These are phyloP conservation scores for Hipparchia sbordonii DNA, from an alignment of 2,888 invertebrate genomes.

Conservation along the genomic window DNA sequence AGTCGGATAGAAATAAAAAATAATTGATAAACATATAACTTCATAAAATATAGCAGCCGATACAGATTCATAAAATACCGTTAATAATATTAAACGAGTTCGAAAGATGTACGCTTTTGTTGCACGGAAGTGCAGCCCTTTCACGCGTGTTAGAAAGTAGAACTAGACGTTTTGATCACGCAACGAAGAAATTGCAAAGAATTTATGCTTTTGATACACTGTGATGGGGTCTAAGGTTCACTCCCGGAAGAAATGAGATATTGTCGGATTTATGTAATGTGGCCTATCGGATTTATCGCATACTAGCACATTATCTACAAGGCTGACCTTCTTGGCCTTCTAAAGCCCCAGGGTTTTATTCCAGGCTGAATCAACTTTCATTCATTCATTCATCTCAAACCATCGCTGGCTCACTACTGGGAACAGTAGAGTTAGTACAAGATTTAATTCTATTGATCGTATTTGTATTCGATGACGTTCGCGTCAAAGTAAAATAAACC, in stretches of 20 bases:
- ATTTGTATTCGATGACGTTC: too few species aligned
- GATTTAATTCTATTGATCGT: too few species aligned
- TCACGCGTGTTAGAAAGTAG: conserved; percentile 82
- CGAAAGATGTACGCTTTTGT: conserved; percentile 34
- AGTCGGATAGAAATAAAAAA: too few species aligned
- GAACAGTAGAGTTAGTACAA: too few species aligned
- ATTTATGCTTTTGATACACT: conserved; percentile 78
- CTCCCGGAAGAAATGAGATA: conserved; percentile 54
- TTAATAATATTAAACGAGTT: not conserved
- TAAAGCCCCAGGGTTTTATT: not conserved
- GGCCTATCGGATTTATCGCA: conserved; percentile 24
- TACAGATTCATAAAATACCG: not conserved
- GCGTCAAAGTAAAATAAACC: too few species aligned
- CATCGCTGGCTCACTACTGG: too few species aligned
- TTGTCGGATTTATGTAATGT: conserved; percentile 36
- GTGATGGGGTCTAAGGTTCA: conserved; percentile 65
- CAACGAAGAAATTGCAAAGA: conserved; percentile 81
- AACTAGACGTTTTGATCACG: conserved; percentile 72
- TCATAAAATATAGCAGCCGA: not conserved
- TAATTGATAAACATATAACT: too few species aligned
- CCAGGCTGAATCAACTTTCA: not conserved
- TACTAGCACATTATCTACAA: conserved; percentile 7
- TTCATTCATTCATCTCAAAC: not conserved
- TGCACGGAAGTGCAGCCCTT: conserved; percentile 64
- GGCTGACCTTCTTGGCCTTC: conserved; percentile 3